phyloP scores from a whole-genome alignment of 2,113 vertebrate species.

The Cettia cetti region DNA sequence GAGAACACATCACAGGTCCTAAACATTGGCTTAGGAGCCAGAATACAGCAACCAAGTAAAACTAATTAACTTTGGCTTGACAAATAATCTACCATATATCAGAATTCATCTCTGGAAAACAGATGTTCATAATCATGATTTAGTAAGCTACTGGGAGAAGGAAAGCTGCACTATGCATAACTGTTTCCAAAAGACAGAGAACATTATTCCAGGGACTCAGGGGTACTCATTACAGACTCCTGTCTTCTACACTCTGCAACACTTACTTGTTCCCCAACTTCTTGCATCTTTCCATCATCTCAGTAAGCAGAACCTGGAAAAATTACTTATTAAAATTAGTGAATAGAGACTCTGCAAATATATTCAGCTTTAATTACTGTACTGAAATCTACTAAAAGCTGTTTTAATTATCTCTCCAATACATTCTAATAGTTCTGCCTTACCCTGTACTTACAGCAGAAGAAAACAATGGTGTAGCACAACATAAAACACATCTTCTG shows the following conservation, averaged over 20 bases:
- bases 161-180: background rate
- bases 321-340: slow-evolving; percentile 2
- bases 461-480: background rate
- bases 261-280: slow-evolving; percentile 96
- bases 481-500: background rate
- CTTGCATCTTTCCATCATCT: slow-evolving; percentile 98
- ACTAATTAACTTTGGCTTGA: background rate
- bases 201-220: background rate
- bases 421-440: background rate
- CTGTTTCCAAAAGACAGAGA: background rate
- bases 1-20: background rate
- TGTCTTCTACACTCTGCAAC: background rate
- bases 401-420: background rate
- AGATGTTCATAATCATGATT: background rate
- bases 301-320: slow-evolving; percentile 84
- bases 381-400: background rate
- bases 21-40: background rate
- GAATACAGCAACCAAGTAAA: background rate
- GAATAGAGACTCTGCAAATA: background rate
- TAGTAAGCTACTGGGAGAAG: background rate
- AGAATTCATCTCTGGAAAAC: background rate
- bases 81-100: background rate
- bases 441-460: background rate
- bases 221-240: background rate
- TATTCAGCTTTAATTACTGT: background rate